Conservation (phyloP, 2,113 vertebrate species). For the Sylvia atricapilla region DNA sequence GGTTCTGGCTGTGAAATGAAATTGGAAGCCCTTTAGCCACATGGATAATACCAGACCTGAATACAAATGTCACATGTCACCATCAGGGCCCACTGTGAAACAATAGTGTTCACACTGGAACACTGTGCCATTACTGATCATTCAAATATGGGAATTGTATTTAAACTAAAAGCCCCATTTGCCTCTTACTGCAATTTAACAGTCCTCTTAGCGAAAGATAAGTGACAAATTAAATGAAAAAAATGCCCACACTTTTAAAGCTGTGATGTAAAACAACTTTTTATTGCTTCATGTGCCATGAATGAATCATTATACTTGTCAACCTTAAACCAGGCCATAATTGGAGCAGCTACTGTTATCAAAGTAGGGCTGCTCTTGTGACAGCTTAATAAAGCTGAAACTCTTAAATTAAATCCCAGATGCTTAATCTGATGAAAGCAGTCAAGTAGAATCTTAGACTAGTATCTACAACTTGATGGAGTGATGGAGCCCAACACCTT, state of each 20-base stretch:
- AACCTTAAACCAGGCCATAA: constrained; percentile 81
- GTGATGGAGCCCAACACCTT: constrained; percentile 56
- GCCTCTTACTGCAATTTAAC: constrained; percentile 76
- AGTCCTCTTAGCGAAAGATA: constrained; percentile 78
- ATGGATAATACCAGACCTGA: constrained; percentile 76
- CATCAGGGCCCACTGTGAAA: constrained; percentile 73
- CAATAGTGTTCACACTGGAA: constrained; percentile 70
- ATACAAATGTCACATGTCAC: constrained; percentile 79
- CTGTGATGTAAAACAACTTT: constrained; percentile 79
- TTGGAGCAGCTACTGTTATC: constrained; percentile 81
- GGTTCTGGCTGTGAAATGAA: constrained; percentile 81
- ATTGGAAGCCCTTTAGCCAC: constrained; percentile 81
- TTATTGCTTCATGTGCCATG: constrained; percentile 74
- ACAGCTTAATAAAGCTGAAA: constrained; percentile 84
- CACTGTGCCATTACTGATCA: constrained; percentile 69
- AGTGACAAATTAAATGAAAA: constrained; percentile 81
- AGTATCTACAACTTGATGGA: constrained; percentile 58
- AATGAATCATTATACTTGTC: constrained; percentile 83
- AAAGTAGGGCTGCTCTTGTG: constrained; percentile 71
- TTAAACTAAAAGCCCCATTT: constrained; percentile 79
- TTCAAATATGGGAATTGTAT: constrained; percentile 80
- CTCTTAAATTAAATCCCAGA: constrained; percentile 84
- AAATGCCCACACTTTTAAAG: constrained; percentile 74
- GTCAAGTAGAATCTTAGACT: constrained; percentile 65
- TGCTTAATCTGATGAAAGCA: constrained; percentile 75